These are phyloP conservation scores for Triplophysa dalaica DNA, from an alignment of 2,113 vertebrate genomes.

Conservation along the genomic window DNA sequence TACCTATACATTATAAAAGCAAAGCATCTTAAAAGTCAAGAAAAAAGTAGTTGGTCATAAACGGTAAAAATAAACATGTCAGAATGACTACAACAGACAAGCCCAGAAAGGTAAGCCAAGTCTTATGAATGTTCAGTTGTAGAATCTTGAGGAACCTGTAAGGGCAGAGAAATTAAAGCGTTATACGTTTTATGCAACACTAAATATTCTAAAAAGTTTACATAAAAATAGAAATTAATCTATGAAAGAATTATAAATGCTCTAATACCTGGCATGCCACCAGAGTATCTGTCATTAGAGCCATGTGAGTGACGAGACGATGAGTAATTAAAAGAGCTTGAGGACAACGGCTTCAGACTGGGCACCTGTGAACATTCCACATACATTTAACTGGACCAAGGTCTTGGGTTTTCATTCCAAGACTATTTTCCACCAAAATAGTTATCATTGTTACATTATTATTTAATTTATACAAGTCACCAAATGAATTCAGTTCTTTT, in stretches of 20 bases:
- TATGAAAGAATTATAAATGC: not conserved
- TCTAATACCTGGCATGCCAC: constrained; percentile 51
- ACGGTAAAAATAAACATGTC: not conserved
- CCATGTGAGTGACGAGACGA: constrained; percentile 49
- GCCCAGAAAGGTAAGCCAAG: not conserved
- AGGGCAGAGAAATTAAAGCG: constrained; percentile 14
- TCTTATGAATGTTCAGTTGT: constrained; percentile 58
- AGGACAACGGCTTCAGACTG: constrained; percentile 43
- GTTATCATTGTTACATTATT: no score
- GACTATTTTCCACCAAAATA: no score
- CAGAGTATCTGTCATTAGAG: constrained; percentile 59
- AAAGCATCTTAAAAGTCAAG: constrained; percentile 4
- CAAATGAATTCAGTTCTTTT: not conserved
- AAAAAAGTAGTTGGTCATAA: not conserved
- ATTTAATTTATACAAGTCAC: no score
- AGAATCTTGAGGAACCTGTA: constrained; percentile 68
- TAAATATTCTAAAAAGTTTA: not conserved
- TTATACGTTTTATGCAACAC: not conserved
- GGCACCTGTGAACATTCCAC: constrained; percentile 56
- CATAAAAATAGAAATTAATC: not conserved
- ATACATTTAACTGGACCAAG: not conserved
- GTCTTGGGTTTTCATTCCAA: no score
- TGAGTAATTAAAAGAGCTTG: constrained; percentile 59
- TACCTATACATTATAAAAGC: constrained; percentile 16
- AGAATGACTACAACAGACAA: not conserved